phyloP scores from a whole-genome alignment of 2,888 invertebrate genomes.

The Microctonus brassicae region DNA sequence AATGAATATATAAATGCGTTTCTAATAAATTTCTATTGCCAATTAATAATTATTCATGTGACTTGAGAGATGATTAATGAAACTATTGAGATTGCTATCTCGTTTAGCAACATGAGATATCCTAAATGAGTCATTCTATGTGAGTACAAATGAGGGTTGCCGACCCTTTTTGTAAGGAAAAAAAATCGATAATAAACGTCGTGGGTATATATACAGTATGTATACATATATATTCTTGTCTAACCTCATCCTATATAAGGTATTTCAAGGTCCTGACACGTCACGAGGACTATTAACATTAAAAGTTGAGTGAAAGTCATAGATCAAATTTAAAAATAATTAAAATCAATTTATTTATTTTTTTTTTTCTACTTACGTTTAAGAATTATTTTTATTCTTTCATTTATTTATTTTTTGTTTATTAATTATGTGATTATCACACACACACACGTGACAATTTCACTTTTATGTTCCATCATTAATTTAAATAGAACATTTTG shows the following conservation, averaged over 20 bases:
- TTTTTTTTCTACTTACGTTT: background rate
- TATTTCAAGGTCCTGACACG: background rate
- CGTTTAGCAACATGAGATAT: background rate
- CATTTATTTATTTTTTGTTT: too few species aligned
- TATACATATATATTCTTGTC: too few species aligned
- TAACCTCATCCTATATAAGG: background rate
- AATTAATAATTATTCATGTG: background rate
- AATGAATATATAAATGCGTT: background rate
- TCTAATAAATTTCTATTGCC: background rate
- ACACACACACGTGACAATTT: background rate
- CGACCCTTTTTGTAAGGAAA: constrained; percentile 47
- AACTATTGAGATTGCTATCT: background rate
- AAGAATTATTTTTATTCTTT: background rate
- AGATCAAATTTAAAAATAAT: background rate
- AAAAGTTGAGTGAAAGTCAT: background rate
- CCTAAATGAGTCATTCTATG: constrained; percentile 33
- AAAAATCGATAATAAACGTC: constrained; percentile 56
- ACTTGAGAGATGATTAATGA: background rate
- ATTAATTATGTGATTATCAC: background rate
- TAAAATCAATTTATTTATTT: background rate
- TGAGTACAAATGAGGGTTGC: constrained; percentile 37
- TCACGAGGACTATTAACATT: background rate
- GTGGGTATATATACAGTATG: background rate
- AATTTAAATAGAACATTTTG: background rate
- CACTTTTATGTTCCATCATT: background rate